Evolutionary conservation across 2,888 invertebrate genomes (phyloP).

Genomic region (Tolmerus cingulatus): DNA sequence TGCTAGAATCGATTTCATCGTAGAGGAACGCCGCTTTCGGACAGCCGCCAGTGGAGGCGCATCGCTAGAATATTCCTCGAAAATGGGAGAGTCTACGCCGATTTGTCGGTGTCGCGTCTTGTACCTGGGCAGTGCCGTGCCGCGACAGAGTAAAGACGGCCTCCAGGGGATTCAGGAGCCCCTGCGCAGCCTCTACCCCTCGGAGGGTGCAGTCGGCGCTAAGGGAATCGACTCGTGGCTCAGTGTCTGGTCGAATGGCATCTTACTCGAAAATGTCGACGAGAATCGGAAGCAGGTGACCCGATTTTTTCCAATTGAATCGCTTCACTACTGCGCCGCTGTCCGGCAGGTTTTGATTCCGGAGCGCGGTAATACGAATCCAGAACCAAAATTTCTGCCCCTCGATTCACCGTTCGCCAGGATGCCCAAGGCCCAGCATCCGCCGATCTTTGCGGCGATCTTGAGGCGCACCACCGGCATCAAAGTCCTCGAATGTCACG

Average conservation of each 20-base stretch:
- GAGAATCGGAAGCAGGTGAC: slow-evolving; percentile 94
- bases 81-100: slow-evolving; percentile 82
- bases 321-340: slow-evolving; percentile 94
- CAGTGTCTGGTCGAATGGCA: slow-evolving; percentile 96
- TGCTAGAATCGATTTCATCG: slow-evolving; percentile 8
- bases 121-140: slow-evolving; percentile 95
- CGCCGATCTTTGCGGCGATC: slow-evolving; percentile 96
- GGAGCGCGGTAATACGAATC: slow-evolving; percentile 70
- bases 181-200: slow-evolving; percentile 92
- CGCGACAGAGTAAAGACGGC: slow-evolving; percentile 97
- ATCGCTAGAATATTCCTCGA: slow-evolving; percentile 34
- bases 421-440: slow-evolving; percentile 90
- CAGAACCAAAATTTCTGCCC: slow-evolving; percentile 88
- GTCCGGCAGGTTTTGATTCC: slow-evolving; percentile 83
- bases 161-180: slow-evolving; percentile 98
- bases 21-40: not conserved
- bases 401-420: slow-evolving; percentile 96
- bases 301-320: slow-evolving; percentile 94
- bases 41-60: not conserved
- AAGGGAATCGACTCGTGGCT: slow-evolving; percentile 96
- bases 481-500: slow-evolving; percentile 98
- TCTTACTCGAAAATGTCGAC: slow-evolving; percentile 94
- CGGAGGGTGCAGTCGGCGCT: slow-evolving; percentile 87
- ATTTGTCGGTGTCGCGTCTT: slow-evolving; percentile 96
- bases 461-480: slow-evolving; percentile 94